Conservation (phyloP, 2,113 vertebrate species). For the Acinonyx jubatus region DNA sequence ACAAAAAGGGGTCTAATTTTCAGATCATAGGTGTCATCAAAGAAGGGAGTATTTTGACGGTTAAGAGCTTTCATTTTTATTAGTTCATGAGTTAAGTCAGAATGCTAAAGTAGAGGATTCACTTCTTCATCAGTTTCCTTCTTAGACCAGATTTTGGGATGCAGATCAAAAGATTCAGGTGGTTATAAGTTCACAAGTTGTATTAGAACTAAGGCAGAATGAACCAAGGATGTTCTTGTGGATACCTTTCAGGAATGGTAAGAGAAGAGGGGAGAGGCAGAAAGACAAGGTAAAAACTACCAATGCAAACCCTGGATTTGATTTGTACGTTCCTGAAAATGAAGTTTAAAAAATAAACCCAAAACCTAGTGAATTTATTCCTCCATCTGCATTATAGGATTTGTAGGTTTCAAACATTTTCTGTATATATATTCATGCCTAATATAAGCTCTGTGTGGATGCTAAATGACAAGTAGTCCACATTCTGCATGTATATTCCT, state of each 20-base stretch:
- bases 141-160: neutral
- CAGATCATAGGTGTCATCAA: neutral
- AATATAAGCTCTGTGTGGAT: neutral
- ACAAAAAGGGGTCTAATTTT: neutral
- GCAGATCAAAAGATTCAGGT: neutral
- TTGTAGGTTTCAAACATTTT: neutral
- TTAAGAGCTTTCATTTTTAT: neutral
- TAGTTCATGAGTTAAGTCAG: neutral
- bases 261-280: neutral
- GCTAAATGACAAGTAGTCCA: neutral
- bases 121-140: neutral
- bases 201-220: neutral
- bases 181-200: neutral
- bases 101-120: neutral
- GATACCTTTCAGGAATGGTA: neutral
- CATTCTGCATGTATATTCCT: neutral
- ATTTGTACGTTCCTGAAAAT: neutral
- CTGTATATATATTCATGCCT: neutral
- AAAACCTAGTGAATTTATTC: neutral
- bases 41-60: neutral
- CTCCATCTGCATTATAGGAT: neutral
- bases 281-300: neutral
- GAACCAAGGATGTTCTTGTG: neutral
- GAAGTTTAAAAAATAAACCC: neutral
- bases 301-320: neutral